phyloP scores from a whole-genome alignment of 2,888 invertebrate genomes.

The Colostygia pectinataria region DNA sequence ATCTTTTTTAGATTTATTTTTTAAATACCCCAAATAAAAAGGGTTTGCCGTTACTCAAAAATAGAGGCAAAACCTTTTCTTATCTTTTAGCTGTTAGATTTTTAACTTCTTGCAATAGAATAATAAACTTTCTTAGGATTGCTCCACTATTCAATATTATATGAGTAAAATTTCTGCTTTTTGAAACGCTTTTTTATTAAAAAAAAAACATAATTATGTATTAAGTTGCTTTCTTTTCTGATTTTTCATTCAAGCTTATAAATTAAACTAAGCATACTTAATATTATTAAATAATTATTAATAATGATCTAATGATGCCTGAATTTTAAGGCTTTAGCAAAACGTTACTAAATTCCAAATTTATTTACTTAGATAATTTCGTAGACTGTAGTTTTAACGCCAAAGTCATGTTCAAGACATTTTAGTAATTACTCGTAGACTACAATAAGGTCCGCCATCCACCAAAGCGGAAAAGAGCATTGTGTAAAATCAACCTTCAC shows the following conservation, averaged over 20 bases:
- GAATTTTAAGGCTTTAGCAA: conserved; percentile 39
- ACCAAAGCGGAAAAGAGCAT: background rate
- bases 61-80: too few relatives aligned
- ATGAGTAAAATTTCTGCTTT: too few relatives aligned
- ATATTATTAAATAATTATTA: conserved; percentile 2
- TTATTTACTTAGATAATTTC: conserved; percentile 27
- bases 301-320: too few relatives aligned
- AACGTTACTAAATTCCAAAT: conserved; percentile 54
- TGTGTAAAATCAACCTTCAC: background rate
- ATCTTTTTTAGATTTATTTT: conserved; percentile 17
- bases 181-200: too few relatives aligned
- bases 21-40: too few relatives aligned
- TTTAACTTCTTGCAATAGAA: too few relatives aligned
- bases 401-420: conserved; percentile 49
- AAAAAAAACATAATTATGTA: too few relatives aligned
- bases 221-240: background rate
- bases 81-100: too few relatives aligned
- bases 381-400: conserved; percentile 43
- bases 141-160: too few relatives aligned
- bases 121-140: too few relatives aligned
- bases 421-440: conserved; percentile 40
- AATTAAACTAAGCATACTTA: too few relatives aligned
- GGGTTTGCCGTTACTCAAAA: too few relatives aligned
- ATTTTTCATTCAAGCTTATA: background rate
- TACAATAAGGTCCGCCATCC: conserved; percentile 29